A percentile compares a stretch with the other conserved stretches of the same genome.
phyloP scores from a whole-genome alignment of 2,113 vertebrate genomes.

The Phaethornis superciliosus region DNA sequence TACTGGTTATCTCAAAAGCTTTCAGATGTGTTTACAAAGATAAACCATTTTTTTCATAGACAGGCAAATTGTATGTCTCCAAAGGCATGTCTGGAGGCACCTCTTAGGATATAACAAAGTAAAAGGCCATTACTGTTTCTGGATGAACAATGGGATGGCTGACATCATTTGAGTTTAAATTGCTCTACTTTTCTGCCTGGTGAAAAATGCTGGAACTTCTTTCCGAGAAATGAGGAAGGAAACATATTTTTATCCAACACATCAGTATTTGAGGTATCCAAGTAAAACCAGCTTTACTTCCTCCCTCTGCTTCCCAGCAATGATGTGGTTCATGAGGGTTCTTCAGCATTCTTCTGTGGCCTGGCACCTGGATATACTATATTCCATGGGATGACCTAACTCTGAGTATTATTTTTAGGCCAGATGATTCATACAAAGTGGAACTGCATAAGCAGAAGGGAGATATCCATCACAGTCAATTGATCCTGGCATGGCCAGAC shows the following conservation, averaged over 20 bases:
- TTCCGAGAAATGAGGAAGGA: not conserved
- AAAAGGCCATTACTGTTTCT: not conserved
- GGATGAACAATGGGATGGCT: not conserved
- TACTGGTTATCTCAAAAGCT: not conserved
- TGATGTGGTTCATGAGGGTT: not conserved
- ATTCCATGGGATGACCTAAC: not conserved
- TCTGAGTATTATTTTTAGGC: not conserved
- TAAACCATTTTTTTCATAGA: not conserved
- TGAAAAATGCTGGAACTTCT: not conserved
- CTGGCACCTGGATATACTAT: not conserved
- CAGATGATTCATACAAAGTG: not conserved
- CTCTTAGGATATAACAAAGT: not conserved
- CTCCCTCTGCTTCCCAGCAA: not conserved
- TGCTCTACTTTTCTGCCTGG: not conserved
- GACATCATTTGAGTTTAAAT: not conserved
- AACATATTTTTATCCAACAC: not conserved
- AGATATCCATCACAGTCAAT: not conserved
- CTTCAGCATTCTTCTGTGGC: not conserved
- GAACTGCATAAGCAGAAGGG: not conserved
- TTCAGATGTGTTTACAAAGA: not conserved
- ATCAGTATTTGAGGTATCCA: not conserved
- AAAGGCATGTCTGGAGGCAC: not conserved
- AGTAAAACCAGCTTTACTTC: not conserved
- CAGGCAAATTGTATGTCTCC: not conserved
- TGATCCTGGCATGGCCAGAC: not conserved